phyloP scores from a whole-genome alignment of 2,888 invertebrate genomes.

The Autographa pulchrina region DNA sequence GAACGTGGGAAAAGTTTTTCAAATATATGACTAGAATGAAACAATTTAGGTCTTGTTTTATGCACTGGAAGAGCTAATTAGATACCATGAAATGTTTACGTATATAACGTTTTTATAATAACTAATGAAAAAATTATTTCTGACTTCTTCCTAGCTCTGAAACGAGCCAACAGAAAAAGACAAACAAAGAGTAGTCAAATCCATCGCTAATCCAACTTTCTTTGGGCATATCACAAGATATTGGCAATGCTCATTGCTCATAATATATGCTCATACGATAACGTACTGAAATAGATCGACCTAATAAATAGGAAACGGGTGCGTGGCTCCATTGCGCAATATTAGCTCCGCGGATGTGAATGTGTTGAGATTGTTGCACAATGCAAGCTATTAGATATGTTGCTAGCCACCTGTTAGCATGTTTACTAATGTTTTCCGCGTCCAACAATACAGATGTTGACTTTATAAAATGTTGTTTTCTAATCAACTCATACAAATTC shows the following conservation, averaged over 20 bases:
- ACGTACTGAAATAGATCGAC: slow-evolving; percentile 82
- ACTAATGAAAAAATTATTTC: neutral
- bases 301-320: slow-evolving; percentile 82
- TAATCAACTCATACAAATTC: slow-evolving; percentile 5
- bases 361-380: slow-evolving; percentile 74
- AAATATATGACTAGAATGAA: neutral
- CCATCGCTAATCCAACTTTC: slow-evolving; percentile 38
- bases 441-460: slow-evolving; percentile 33
- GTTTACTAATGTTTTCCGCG: slow-evolving; percentile 55
- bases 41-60: neutral
- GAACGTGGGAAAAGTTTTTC: neutral
- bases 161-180: neutral
- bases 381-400: slow-evolving; percentile 66
- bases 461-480: slow-evolving; percentile 10
- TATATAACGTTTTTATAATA: slow-evolving; percentile 26
- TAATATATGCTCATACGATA: slow-evolving; percentile 63
- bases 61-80: neutral
- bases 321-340: slow-evolving; percentile 76
- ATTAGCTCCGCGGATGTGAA: slow-evolving; percentile 72
- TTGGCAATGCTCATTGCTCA: slow-evolving; percentile 70
- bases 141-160: neutral
- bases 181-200: slow-evolving; percentile 5
- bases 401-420: slow-evolving; percentile 56
- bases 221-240: slow-evolving; percentile 67
- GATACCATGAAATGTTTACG: slow-evolving; percentile 6